Conservation (phyloP, 2,888 invertebrate species). For the Colletes collaris region DNA sequence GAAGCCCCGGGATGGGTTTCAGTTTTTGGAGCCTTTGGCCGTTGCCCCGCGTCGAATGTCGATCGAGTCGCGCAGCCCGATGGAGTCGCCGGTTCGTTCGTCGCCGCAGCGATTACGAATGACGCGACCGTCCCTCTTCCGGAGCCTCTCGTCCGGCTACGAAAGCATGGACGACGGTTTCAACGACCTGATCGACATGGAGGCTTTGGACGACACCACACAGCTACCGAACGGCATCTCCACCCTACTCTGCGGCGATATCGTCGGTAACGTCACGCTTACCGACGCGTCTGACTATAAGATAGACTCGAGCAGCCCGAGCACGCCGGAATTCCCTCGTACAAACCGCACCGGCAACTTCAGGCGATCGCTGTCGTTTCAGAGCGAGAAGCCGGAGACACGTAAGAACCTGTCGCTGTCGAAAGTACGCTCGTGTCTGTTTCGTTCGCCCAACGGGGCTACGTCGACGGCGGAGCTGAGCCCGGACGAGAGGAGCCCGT, state of each 20-base stretch:
- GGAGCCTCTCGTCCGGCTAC: conserved; percentile 85
- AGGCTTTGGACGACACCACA: conserved; percentile 82
- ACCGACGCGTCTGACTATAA: neutral
- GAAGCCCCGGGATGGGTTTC: conserved; percentile 67
- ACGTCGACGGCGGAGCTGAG: conserved; percentile 67
- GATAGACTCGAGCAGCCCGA: conserved; percentile 76
- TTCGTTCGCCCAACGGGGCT: conserved; percentile 80
- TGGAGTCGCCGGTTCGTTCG: conserved; percentile 72
- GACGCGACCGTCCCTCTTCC: conserved; percentile 78
- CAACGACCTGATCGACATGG: conserved; percentile 86
- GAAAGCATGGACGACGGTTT: conserved; percentile 88
- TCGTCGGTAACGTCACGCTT: conserved; percentile 75
- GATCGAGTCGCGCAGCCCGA: conserved; percentile 71
- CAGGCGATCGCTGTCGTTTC: conserved; percentile 77
- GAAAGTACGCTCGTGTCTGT: conserved; percentile 84
- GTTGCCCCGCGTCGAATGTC: conserved; percentile 80
- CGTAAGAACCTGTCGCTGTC: conserved; percentile 67
- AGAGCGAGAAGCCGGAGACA: conserved; percentile 80
- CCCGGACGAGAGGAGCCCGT: conserved; percentile 64
- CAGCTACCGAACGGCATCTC: conserved; percentile 85
- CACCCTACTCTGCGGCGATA: conserved; percentile 85
- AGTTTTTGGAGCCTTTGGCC: conserved; percentile 82
- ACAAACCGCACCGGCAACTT: conserved; percentile 64
- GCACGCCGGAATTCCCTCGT: conserved; percentile 83
- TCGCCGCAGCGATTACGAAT: conserved; percentile 65